Evolutionary conservation across 2,888 invertebrate species (phyloP).

Genomic region (Euplexia lucipara): DNA sequence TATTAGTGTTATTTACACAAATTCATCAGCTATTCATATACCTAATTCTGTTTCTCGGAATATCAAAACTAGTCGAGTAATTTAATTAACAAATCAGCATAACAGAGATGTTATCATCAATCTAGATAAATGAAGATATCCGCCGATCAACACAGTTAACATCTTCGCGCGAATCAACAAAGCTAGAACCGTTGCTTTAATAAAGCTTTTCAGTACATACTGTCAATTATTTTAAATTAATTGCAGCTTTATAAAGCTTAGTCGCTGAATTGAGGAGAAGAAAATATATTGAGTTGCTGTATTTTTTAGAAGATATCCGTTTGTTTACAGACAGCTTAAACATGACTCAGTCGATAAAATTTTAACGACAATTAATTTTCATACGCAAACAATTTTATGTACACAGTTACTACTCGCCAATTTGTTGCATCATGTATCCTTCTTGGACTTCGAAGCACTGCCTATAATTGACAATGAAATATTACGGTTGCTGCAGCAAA

Average conservation of each 20-base stretch:
- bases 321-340: no score
- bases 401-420: conserved; percentile 69
- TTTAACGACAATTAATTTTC: conserved; percentile 57
- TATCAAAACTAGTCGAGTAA: conserved; percentile 35
- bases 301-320: conserved; percentile 30
- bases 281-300: conserved; percentile 35
- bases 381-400: conserved; percentile 54
- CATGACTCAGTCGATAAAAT: conserved; percentile 48
- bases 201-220: conserved; percentile 39
- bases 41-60: conserved; percentile 28
- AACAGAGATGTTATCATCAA: conserved; percentile 43
- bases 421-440: conserved; percentile 64
- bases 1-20: conserved; percentile 6
- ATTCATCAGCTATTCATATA: conserved; percentile 3
- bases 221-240: conserved; percentile 60
- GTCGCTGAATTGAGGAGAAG: conserved; percentile 25
- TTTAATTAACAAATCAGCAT: conserved; percentile 41
- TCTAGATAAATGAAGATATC: conserved; percentile 48
- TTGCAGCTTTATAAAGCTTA: conserved; percentile 44
- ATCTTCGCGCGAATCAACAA: conserved; percentile 40
- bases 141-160: conserved; percentile 32
- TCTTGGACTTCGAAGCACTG: conserved; percentile 47
- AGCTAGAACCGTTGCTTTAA: conserved; percentile 48
- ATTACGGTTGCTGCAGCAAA: conserved; percentile 34
- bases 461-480: conserved; percentile 62